Base-by-base conservation (phyloP, 1,140 invertebrate species). In the Teleopsis dalmanni region DNA sequence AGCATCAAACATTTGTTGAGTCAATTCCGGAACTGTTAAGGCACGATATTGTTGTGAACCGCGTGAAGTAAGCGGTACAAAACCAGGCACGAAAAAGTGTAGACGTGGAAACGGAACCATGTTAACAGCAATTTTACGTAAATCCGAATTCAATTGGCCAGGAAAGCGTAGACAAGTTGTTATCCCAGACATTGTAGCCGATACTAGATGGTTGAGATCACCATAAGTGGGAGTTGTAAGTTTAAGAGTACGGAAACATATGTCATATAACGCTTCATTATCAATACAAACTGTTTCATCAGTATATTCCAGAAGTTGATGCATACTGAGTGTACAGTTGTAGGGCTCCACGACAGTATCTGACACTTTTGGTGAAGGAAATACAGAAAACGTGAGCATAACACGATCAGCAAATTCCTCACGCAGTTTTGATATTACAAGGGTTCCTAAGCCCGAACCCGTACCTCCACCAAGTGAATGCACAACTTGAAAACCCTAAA, bases 21-120 rank as follows among this genome's bases (percentile, higher is more conserved):
- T 86, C 5, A 91, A 68, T 68, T 89, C 85, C 3, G 79, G 77
- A 1, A 85, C 81, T 2, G 85, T 82, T 8, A 86, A 60, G 0
- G 81, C 79, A 2, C 81, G 74, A 72, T 90, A 91, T 54, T 85
- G 80, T 57, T 89, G 77, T 44, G 76, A 78, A 31, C 79, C 77
- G 14, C 78, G 66, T 0, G 81, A 79, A 2, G 80, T 82, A 0
- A 95, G 74, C 3, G 91, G 89, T 3, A 87, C 91, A 62, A 91
- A 93, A 2, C 90, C 90, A 0, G 81, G 80, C 72, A 84, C 81
- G 62, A 84, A 83, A 72, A 84, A 84, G 63, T 84, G 82, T 2
- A 78, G 78, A 57, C 88, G 81, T 34, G 91, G 84, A 74, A 88
- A 95, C 26, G 89, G 89, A 11, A 92, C 88, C 91, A 95, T 92